Evolutionary conservation across 2,888 invertebrate genomes (phyloP).

Genomic region (Dolichomitus sp.): DNA sequence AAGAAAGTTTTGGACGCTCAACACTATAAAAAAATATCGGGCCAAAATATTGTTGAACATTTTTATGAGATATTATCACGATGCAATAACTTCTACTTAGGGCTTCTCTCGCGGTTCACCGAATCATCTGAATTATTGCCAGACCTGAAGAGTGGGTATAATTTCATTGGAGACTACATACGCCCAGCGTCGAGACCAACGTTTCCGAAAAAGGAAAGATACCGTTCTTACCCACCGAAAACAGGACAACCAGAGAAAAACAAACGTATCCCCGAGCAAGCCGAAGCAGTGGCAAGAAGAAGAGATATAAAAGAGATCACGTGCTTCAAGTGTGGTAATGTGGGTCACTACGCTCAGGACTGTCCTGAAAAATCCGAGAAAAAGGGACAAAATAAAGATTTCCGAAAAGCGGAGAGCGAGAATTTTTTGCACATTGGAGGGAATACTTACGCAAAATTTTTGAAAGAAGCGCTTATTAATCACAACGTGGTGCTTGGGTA

Average conservation of each 20-base stretch:
- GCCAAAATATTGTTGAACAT: no score
- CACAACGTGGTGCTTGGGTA: no score
- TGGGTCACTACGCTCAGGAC: constrained; percentile 27
- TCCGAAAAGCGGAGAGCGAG: no score
- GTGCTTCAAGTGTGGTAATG: constrained; percentile 19
- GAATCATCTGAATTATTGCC: constrained; percentile 61
- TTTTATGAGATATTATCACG: no score
- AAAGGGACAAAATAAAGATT: no score
- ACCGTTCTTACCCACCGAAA: constrained; percentile 35
- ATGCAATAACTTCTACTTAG: constrained; percentile 53
- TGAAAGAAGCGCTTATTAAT: no score
- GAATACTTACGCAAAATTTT: no score
- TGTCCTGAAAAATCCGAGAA: no score
- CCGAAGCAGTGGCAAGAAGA: neutral
- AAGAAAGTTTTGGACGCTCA: no score
- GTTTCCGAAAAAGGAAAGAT: neutral
- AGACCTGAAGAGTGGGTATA: constrained; percentile 66
- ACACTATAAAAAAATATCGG: no score
- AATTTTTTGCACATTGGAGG: no score
- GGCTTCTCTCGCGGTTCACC: constrained; percentile 67
- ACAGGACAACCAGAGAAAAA: constrained; percentile 44
- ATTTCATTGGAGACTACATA: constrained; percentile 16
- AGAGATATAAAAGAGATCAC: neutral
- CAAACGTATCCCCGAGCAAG: neutral
- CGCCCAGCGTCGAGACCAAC: constrained; percentile 10